Evolutionary conservation across 2,797 vertebrate genomes (phyloP), one percentile per base, ranked within the genome.

Genomic region (Cichlasoma orientale): DNA sequence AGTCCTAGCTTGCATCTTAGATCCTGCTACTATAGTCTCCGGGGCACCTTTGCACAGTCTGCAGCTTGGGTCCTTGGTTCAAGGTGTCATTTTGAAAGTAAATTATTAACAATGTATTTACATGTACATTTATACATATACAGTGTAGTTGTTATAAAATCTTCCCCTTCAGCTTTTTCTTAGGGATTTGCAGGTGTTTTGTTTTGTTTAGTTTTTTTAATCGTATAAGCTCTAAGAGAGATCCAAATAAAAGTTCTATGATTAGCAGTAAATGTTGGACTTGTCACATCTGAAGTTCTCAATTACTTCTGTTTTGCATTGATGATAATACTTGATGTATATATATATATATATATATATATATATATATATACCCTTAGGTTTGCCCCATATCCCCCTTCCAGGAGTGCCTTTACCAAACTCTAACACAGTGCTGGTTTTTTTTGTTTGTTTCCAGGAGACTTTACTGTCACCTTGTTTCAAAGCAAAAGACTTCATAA

Each of bases 331-430:
- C 52, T 53, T 63, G 56, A 71, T 31, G 2, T 31, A 31, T 29
- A 29, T 29, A 29, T 27, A 27, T 27, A 27, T 27, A 27, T 27
- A 27, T 27, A 27, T 27, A 27, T 29, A 29, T 29, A 29, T 29
- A 29, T 31, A 63, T 29, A 29, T 29, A 29, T 29, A 29, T 29
- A 29, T 31, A 63, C 69, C 77, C 77, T 78, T 57, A 55, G 77
- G 57, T 72, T 5, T 31, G 19, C 56, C 77, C n/a, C 33, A 19
- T 61, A 63, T 72, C 52, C 36, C 31, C 27, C 69, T 14, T 56
- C 16, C 50, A 55, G 57, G 36, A 4, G 18, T 66, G 27, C 59
- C 53, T 56, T 74, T 36, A 27, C 18, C 27, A 25, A 16, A 50
- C 56, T 61, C 36, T 44, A 16, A 36, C 27, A 52, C 69, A 55